Evolutionary conservation across 2,888 invertebrate genomes (phyloP), one percentile per base, ranked within the genome.

Genomic region (Melieria crassipennis): DNA sequence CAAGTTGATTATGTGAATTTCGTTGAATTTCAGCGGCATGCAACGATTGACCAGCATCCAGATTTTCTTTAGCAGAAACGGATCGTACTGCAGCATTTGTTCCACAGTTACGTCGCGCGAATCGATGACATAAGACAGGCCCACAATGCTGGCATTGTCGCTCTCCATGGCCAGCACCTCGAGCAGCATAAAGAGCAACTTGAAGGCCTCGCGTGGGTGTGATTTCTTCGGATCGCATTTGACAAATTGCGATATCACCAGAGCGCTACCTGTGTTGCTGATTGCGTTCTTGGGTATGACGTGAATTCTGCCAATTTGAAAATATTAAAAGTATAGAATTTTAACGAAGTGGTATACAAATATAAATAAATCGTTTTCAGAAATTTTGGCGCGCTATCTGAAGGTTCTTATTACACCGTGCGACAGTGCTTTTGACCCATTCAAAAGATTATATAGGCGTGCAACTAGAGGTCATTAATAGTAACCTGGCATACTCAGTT

Each of bases 1-100:
- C 77, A 84, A 78, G 55, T 84, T 84, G 45, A 84, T 79, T 67
- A 84, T 7, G 52, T 84, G 85, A 7, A 84, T 75, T 72, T 82
- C 83, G 0, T 55, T 67, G 10, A 84, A 79, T 5, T 77, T 74
- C 62, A 84, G 46, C 0, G 84, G 84, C 48, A 83, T 9, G n/a
- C 82, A 83, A 43, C 79, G 76, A 13, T 82, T 80, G 47, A 80
- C 78, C 11, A 81, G 62, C 46, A 74, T 78, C 43, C 77, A 83
- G 5, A 76, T 63, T 57, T 82, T 84, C 74, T 80, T 82, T 4
- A 84, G 50, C 43, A 82, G 70, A 65, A 78, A 78, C 0, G 81
- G 79, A 75, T 84, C 80, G 42, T 78, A 81, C 30, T 82, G 83
- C 71, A 79, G 50, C 78, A 82, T 81, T 65, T 82, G 84, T 57